Evolutionary conservation across 2,113 vertebrate species (phyloP).

Genomic region (Sinocyclocheilus maitianheensis): DNA sequence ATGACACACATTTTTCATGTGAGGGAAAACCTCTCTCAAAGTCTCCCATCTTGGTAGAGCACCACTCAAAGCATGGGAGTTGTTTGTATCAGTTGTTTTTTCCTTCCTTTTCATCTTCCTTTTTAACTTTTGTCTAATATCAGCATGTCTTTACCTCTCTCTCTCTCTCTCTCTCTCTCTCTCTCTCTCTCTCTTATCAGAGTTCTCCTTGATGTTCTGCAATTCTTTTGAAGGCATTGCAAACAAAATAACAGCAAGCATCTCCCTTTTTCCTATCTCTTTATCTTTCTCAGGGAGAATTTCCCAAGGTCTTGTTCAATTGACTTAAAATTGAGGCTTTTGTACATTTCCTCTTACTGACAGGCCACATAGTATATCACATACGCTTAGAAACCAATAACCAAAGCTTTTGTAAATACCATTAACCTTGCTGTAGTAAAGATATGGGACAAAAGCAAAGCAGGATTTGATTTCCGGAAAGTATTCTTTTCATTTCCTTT

Average conservation of each 20-base stretch:
- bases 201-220: conserved; percentile 3
- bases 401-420: conserved; percentile 12
- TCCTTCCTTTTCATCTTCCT: background rate
- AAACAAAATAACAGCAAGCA: conserved; percentile 15
- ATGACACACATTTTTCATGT: background rate
- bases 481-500: background rate
- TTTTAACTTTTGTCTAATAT: background rate
- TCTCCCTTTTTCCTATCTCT: background rate
- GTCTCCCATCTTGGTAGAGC: conserved; percentile 5
- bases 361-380: conserved; percentile 6
- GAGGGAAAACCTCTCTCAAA: background rate
- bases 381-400: conserved; percentile 3
- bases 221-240: conserved; percentile 32
- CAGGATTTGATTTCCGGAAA: conserved; percentile 5
- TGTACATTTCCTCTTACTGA: conserved; percentile 24
- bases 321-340: conserved; percentile 16
- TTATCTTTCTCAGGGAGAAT: conserved; percentile 14
- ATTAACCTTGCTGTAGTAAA: background rate
- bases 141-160: conserved; percentile 20
- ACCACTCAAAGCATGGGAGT: conserved; percentile 5
- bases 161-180: background rate
- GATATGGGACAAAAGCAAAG: background rate
- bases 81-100: background rate
- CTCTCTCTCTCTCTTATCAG: background rate
- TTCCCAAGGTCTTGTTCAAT: conserved; percentile 26